Percentiles rank a stretch among this genome's conserved stretches.
Conservation (phyloP, 1,140 invertebrate genomes). For the Bradysia coprophila region DNA sequence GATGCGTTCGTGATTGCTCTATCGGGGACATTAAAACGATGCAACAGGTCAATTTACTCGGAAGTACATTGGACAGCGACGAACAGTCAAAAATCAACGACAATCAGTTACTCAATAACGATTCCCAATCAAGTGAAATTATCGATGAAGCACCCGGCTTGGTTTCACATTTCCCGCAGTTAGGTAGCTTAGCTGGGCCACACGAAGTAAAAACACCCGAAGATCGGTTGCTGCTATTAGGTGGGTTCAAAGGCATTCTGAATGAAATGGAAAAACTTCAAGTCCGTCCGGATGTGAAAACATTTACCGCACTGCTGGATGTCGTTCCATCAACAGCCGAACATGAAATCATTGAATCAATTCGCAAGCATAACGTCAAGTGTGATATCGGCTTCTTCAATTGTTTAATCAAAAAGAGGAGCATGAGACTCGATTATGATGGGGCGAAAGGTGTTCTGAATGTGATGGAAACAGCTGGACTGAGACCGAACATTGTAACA, state of each 20-base stretch:
- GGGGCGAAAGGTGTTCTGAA: constrained; percentile 43
- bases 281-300: constrained; percentile 57
- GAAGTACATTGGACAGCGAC: constrained; percentile 8
- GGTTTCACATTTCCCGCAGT: constrained; percentile 28
- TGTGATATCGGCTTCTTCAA: constrained; percentile 72
- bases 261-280: constrained; percentile 43
- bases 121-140: background rate
- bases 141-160: constrained; percentile 32
- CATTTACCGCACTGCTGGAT: constrained; percentile 55
- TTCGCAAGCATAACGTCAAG: constrained; percentile 35
- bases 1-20: constrained; percentile 57
- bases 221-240: constrained; percentile 60
- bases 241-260: constrained; percentile 56
- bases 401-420: constrained; percentile 63
- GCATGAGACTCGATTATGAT: constrained; percentile 39
- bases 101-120: background rate
- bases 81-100: background rate
- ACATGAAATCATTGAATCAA: constrained; percentile 34
- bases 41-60: constrained; percentile 25
- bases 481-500: constrained; percentile 58
- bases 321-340: constrained; percentile 39
- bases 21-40: constrained; percentile 44
- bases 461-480: constrained; percentile 35
- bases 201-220: constrained; percentile 31
- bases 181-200: constrained; percentile 33